Percentiles rank a stretch among this genome's conserved stretches.
Evolutionary conservation across 2,888 invertebrate species (phyloP).

Genomic region (Blastobasis lacticolella): DNA sequence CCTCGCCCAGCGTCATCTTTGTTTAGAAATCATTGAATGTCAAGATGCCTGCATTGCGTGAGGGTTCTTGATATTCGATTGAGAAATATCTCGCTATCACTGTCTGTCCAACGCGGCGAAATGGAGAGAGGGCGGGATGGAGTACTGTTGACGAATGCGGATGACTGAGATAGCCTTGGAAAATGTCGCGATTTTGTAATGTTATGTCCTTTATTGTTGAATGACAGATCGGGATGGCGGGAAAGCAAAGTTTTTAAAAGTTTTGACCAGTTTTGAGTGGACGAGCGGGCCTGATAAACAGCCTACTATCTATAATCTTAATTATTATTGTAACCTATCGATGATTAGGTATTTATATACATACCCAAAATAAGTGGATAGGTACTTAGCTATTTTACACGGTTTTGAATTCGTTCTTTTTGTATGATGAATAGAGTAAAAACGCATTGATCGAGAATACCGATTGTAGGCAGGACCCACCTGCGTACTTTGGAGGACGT

Average conservation of each 20-base stretch:
- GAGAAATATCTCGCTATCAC: conserved; percentile 59
- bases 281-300: not conserved
- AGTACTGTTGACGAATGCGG: conserved; percentile 12
- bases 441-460: too few relatives aligned
- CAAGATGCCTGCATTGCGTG: conserved; percentile 39
- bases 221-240: conserved; percentile 10
- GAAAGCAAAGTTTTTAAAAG: conserved; percentile 10
- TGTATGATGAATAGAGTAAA: too few relatives aligned
- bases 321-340: too few relatives aligned
- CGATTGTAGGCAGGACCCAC: too few relatives aligned
- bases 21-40: conserved; percentile 58
- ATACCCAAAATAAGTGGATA: too few relatives aligned
- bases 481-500: too few relatives aligned
- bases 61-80: conserved; percentile 50
- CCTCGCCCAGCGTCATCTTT: conserved; percentile 63
- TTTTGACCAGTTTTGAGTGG: conserved; percentile 1
- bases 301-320: too few relatives aligned
- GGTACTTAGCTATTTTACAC: too few relatives aligned
- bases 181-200: conserved; percentile 9
- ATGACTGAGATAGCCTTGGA: conserved; percentile 27
- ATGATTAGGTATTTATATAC: too few relatives aligned
- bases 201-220: conserved; percentile 1
- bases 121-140: conserved; percentile 28
- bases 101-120: conserved; percentile 29
- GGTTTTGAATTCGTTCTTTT: too few relatives aligned